phyloP scores from a whole-genome alignment of 2,797 vertebrate genomes.

The Catamblyrhynchus diadema region DNA sequence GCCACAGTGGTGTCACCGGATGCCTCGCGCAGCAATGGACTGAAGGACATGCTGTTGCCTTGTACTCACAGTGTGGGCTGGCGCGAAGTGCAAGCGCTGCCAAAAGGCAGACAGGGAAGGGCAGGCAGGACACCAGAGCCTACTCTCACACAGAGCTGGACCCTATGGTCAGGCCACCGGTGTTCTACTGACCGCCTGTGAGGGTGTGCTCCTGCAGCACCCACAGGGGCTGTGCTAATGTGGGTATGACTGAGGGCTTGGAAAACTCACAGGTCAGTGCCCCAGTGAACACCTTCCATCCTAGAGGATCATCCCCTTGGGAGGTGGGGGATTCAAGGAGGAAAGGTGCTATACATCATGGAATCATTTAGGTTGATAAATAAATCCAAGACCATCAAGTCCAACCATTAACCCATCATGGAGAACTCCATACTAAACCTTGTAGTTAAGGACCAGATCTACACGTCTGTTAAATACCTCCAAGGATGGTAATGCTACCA shows the following conservation, averaged over 20 bases:
- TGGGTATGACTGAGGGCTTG: neutral
- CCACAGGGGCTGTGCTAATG: neutral
- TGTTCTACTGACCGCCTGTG: neutral
- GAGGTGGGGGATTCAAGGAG: neutral
- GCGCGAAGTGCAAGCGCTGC: neutral
- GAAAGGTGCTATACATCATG: neutral
- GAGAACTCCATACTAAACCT: neutral
- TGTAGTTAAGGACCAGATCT: neutral
- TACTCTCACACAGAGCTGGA: neutral
- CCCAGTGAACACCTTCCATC: neutral
- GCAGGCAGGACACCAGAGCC: neutral
- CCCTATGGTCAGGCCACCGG: too few relatives aligned
- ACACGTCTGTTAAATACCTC: fast-evolving
- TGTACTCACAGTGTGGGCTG: neutral
- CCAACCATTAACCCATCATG: neutral
- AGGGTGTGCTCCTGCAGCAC: neutral
- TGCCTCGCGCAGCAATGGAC: neutral
- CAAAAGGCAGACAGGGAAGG: neutral
- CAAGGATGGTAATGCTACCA: neutral
- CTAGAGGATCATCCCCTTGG: neutral
- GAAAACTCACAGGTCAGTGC: neutral
- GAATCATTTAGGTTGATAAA: neutral
- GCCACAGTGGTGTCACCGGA: fast-evolving
- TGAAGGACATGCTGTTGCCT: neutral
- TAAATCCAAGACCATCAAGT: neutral